Evolutionary conservation across 1,140 invertebrate genomes (phyloP).

Genomic region (Hyphantria cunea): DNA sequence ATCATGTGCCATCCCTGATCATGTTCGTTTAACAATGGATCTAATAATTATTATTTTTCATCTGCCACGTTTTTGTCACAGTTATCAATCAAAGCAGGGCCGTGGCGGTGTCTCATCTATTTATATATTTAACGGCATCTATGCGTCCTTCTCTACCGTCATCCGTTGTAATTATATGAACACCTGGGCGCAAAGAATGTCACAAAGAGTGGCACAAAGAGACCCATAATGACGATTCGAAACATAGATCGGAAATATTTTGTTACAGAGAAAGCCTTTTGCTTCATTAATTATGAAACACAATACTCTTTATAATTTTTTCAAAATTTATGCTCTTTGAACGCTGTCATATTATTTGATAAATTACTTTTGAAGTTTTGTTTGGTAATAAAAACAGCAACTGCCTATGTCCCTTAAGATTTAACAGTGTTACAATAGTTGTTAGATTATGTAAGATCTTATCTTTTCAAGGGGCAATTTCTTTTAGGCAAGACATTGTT

Average conservation of each 20-base stretch:
- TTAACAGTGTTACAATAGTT: no score
- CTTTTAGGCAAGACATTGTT: no score
- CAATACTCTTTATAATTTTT: conserved; percentile 77
- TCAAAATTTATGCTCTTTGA: conserved; percentile 71
- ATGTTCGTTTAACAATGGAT: conserved; percentile 76
- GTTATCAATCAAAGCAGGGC: conserved; percentile 80
- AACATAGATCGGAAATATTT: conserved; percentile 78
- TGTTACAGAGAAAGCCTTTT: conserved; percentile 78
- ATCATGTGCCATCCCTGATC: conserved; percentile 58
- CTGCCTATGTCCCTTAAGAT: no score
- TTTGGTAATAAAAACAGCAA: conserved; percentile 47
- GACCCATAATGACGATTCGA: conserved; percentile 77
- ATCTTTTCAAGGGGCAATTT: no score
- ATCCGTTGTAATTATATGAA: conserved; percentile 77
- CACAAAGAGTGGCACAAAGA: conserved; percentile 81
- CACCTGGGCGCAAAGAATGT: conserved; percentile 80
- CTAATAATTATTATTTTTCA: conserved; percentile 82
- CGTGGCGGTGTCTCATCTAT: conserved; percentile 46
- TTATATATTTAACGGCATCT: conserved; percentile 34
- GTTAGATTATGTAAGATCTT: no score
- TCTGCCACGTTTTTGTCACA: conserved; percentile 81
- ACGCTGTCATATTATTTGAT: conserved; percentile 77
- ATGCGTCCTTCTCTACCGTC: conserved; percentile 50
- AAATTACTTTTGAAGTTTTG: conserved; percentile 62
- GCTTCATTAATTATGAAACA: conserved; percentile 81